phyloP scores from a whole-genome alignment of 1,140 invertebrate species.

The Bilobella aurantiaca region DNA sequence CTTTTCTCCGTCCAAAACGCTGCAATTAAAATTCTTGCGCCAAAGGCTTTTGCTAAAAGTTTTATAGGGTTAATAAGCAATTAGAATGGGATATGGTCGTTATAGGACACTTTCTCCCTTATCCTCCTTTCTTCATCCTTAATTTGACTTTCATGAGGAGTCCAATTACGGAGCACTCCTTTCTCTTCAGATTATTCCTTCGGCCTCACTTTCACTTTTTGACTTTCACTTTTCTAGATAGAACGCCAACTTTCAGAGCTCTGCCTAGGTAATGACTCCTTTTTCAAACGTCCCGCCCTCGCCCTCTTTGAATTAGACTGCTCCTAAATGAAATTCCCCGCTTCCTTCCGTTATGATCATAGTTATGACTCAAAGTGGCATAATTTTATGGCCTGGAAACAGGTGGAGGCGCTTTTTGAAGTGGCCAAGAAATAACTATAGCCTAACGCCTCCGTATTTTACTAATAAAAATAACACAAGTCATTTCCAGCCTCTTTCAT shows the following conservation, averaged over 20 bases:
- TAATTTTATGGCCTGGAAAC: background rate
- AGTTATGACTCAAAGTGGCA: background rate
- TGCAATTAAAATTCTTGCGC: too few species aligned
- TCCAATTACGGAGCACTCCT: background rate
- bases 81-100: too few species aligned
- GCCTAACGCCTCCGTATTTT: too few species aligned
- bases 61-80: too few species aligned
- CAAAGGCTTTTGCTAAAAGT: too few species aligned
- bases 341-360: slow-evolving; percentile 3
- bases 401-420: slow-evolving; percentile 2
- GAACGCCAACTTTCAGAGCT: background rate
- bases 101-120: background rate
- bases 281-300: background rate
- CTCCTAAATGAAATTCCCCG: background rate
- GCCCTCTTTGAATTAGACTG: background rate
- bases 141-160: background rate
- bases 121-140: background rate
- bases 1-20: too few species aligned
- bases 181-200: background rate
- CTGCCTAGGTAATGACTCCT: background rate
- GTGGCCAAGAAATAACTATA: background rate
- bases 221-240: background rate
- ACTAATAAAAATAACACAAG: too few species aligned
- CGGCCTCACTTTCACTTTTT: background rate
- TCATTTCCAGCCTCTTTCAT: too few species aligned